Conservation (phyloP, 1,140 invertebrate species). For the Drosophila navojoa region DNA sequence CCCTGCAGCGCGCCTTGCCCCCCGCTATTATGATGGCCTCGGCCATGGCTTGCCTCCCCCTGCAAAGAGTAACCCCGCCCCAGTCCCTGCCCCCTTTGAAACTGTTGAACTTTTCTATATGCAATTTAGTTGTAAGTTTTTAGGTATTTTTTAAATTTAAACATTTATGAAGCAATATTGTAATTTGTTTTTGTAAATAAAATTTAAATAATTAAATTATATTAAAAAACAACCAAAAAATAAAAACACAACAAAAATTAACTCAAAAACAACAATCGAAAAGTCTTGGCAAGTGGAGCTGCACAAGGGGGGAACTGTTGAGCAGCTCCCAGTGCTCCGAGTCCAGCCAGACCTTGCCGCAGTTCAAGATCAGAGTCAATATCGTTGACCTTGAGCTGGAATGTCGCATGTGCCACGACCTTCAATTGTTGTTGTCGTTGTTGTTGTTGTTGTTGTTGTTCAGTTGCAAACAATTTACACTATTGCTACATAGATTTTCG, state of each 20-base stretch:
- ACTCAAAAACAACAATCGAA: conserved; percentile 19
- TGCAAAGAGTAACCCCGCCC: conserved; percentile 16
- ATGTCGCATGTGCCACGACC: conserved; percentile 21
- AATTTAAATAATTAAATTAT: conserved; percentile 78
- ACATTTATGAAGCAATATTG: conserved; percentile 79
- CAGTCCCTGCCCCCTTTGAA: conserved; percentile 9
- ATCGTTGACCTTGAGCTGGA: conserved; percentile 55
- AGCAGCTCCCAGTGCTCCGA: neutral
- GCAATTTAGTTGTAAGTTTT: conserved; percentile 69
- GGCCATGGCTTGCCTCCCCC: conserved; percentile 30
- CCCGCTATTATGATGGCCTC: conserved; percentile 13
- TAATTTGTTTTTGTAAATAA: conserved; percentile 83
- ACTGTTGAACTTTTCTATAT: conserved; percentile 70
- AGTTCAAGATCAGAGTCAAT: conserved; percentile 65
- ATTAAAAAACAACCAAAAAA: conserved; percentile 38
- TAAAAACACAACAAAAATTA: conserved; percentile 5
- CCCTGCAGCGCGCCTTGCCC: neutral
- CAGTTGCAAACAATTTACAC: conserved; percentile 69
- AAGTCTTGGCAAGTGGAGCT: neutral
- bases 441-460: conserved; percentile 36
- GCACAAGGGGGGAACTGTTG: too few relatives aligned
- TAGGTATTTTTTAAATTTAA: conserved; percentile 82
- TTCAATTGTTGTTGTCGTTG: conserved; percentile 36
- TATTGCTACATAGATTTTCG: conserved; percentile 58
- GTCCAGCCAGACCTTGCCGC: neutral